Evolutionary conservation across 64 coral and sea anemone species (phyloP).

Genomic region (Montipora efflorescens): DNA sequence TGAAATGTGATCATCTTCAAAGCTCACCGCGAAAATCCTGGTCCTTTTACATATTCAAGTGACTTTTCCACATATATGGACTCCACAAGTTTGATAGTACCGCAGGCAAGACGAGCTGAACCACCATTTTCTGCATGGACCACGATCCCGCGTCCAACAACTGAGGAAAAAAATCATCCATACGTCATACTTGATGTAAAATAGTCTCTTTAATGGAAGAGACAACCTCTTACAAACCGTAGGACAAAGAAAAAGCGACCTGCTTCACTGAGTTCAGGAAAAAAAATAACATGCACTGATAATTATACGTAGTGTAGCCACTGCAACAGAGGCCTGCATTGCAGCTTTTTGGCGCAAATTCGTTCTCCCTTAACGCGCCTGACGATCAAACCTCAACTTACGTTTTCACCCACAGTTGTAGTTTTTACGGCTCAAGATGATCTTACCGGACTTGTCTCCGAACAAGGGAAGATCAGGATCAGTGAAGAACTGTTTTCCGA

Average conservation of each 20-base stretch:
- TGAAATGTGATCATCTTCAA: not conserved
- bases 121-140: conserved; percentile 71
- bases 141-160: conserved; percentile 82
- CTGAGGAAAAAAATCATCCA: conserved; percentile 23
- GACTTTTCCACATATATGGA: conserved; percentile 53
- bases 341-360: too few relatives aligned
- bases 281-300: too few relatives aligned
- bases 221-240: too few relatives aligned
- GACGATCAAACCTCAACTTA: too few relatives aligned
- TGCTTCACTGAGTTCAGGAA: too few relatives aligned
- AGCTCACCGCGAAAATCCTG: conserved; percentile 73
- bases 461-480: conserved; percentile 81
- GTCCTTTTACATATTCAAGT: conserved; percentile 44
- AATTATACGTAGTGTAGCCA: too few relatives aligned
- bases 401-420: not conserved
- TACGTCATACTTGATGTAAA: too few relatives aligned
- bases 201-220: too few relatives aligned
- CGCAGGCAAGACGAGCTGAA: conserved; percentile 78
- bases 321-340: too few relatives aligned
- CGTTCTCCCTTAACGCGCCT: too few relatives aligned
- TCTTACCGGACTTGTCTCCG: conserved; percentile 76
- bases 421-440: not conserved
- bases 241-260: too few relatives aligned
- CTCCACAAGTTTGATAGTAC: conserved; percentile 67
- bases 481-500: conserved; percentile 72